Evolutionary conservation across 1,140 invertebrate genomes (phyloP), one percentile per base, ranked within the genome.

Genomic region (Kradibia gibbosae): DNA sequence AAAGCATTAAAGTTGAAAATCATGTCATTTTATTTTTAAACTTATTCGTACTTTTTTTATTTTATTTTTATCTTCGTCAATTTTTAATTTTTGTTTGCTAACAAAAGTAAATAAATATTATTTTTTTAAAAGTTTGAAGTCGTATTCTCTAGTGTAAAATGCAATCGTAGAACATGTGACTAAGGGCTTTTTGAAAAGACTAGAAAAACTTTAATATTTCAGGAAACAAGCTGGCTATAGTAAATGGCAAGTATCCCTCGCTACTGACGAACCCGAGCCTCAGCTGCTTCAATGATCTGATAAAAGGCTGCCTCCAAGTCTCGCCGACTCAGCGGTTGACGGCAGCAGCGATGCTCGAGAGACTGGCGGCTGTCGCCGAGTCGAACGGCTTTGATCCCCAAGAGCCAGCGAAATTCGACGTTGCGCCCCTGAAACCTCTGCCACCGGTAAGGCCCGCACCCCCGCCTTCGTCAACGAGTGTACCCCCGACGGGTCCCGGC

Each of bases 221-320:
- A 91, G 90, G 89, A 10, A 98, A 98, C 50, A 99, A 99, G 90
- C 90, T 99, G 82, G 94, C 96, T 39, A 99, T 99, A 84, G 93
- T 99, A 11, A 99, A 99, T 93, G 98, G 95, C 82, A 99, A 99
- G 88, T 99, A 97, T 90, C 94, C 92, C 67, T 93, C 98, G 67
- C 95, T 98, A 81, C 93, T 94, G 25, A 93, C 94, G 78, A 96
- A 98, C 91, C 93, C 94, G 78, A 93, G 94, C 84, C 96, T 95
- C 88, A 92, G 94, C 78, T 96, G 96, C 88, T 97, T 99, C 87
- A 95, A 99, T 92, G 95, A 98, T 85, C 94, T 99, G 67, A 98
- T 99, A 95, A 97, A 93, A 88, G 95, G 95, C 36, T 97, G 97
- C 91, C 93, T 99, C 39, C 93, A 94, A 84, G 93, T 97, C 15